Evolutionary conservation across 2,888 invertebrate genomes (phyloP), one percentile per base, ranked within the genome.

Genomic region (Caenorhabditis angaria): DNA sequence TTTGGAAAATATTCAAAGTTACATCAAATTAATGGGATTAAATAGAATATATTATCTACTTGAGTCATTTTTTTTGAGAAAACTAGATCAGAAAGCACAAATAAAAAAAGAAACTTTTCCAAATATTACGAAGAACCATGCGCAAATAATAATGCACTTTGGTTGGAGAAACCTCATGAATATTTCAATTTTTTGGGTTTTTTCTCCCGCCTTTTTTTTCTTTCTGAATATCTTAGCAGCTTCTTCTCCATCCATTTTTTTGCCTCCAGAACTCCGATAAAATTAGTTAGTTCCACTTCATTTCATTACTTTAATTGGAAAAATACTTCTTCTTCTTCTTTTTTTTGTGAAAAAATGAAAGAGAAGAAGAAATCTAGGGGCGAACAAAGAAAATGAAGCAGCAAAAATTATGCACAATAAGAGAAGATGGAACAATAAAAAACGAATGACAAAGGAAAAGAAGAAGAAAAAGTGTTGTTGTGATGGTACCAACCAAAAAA

Each of bases 251-350:
- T n/a, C n/a, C n/a, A n/a, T 41, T 41, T 10, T 41, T 18, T 41
- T 41, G 8, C 3, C 8, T 18, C 10, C 10, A 41, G 18, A 41
- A 41, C 10, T 12, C 41, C 41, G 41, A 41, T 41, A 41, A 41
- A 41, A 41, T 18, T n/a, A 41, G 18, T 41, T 41, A 41, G 41
- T 41, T 41, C 41, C 41, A 41, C 8, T 41, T 41, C 41, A 14
- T 41, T 41, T 41, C 41, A 41, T 41, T 41, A 41, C 41, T 41
- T 41, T 41, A 41, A 41, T 41, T 41, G 41, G 41, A 41, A 41
- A 41, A 41, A 32, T 8, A 41, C 14, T 2, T 18, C 41, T 18
- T n/a, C n/a, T n/a, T n/a, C n/a, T n/a, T n/a, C n/a, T n/a, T n/a
- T 18, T 41, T 41, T 41, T 41, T 14, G 18, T 18, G 18, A 41